These are phyloP conservation scores for Syrista parreyssii DNA, from an alignment of 2,888 invertebrate species.

Conservation along the genomic window DNA sequence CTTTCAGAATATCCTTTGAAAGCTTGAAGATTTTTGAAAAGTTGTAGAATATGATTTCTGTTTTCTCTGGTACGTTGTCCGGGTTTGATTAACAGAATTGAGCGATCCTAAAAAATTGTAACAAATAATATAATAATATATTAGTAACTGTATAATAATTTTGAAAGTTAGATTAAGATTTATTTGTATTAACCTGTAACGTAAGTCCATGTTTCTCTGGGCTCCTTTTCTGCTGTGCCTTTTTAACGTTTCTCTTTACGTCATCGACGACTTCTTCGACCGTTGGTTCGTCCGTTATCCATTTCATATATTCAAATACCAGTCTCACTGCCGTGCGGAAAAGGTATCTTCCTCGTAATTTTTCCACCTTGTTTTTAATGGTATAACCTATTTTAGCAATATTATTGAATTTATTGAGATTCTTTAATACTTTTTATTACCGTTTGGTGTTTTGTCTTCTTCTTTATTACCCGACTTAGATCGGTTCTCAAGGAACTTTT, in stretches of 20 bases:
- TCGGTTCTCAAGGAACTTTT: slow-evolving; percentile 26
- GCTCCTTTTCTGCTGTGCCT: slow-evolving; percentile 34
- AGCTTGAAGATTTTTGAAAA: slow-evolving; percentile 45
- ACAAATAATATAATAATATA: neutral
- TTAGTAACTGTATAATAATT: neutral
- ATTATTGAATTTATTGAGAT: neutral
- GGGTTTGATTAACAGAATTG: slow-evolving; percentile 40
- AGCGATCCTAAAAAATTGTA: slow-evolving; percentile 47
- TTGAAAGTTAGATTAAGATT: neutral
- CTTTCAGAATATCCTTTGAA: slow-evolving; percentile 64
- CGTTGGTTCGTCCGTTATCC: slow-evolving; percentile 41
- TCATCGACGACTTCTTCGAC: slow-evolving; percentile 41
- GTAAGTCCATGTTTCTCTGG: slow-evolving; percentile 40
- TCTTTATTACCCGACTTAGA: slow-evolving; percentile 19
- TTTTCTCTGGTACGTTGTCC: slow-evolving; percentile 37
- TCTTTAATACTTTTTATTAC: slow-evolving; percentile 18
- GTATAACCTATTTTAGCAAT: neutral
- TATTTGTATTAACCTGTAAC: slow-evolving; percentile 32
- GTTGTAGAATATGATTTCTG: slow-evolving; percentile 35
- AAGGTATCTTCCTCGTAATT: slow-evolving; percentile 46
- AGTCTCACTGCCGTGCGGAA: slow-evolving; percentile 49
- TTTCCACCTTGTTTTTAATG: slow-evolving; percentile 21
- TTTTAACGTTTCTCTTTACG: slow-evolving; percentile 37
- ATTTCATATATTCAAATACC: slow-evolving; percentile 49
- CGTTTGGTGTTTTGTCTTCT: slow-evolving; percentile 16